Percentiles rank a stretch among this genome's conserved stretches.
phyloP scores from a whole-genome alignment of 2,888 invertebrate species.

The Macaria liturata region DNA sequence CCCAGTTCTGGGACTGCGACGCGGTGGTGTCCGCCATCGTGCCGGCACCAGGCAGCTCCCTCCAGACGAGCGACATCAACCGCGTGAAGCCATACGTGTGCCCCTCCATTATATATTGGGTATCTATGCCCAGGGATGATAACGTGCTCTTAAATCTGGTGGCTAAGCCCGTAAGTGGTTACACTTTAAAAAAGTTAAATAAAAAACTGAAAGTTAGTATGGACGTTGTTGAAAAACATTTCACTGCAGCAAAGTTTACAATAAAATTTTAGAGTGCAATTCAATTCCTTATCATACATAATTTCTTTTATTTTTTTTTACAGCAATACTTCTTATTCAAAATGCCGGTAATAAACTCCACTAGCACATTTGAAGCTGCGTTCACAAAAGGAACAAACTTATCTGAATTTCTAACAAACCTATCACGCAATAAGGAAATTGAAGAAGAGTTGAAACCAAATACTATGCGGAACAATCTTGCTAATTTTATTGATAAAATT shows the following conservation, averaged over 20 bases:
- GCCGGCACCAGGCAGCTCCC: conserved; percentile 57
- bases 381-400: conserved; percentile 53
- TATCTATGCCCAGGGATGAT: conserved; percentile 71
- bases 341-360: conserved; percentile 51
- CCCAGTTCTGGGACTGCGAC: conserved; percentile 76
- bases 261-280: no score
- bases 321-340: conserved; percentile 74
- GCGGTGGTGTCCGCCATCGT: conserved; percentile 56
- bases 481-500: conserved; percentile 51
- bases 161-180: conserved; percentile 74
- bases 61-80: conserved; percentile 46
- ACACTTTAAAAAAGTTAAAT: no score
- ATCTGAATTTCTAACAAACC: conserved; percentile 43
- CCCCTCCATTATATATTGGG: conserved; percentile 73
- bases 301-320: conserved; percentile 33
- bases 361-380: conserved; percentile 59
- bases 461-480: conserved; percentile 53
- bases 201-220: no score
- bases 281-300: background rate
- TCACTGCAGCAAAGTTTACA: no score
- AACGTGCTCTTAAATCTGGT: conserved; percentile 70
- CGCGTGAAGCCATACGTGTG: conserved; percentile 65
- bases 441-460: conserved; percentile 49
- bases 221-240: no score
- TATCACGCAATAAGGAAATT: conserved; percentile 45